Percentiles rank a stretch among this genome's conserved stretches.
phyloP scores from a whole-genome alignment of 2,797 vertebrate genomes.

The Huso huso region DNA sequence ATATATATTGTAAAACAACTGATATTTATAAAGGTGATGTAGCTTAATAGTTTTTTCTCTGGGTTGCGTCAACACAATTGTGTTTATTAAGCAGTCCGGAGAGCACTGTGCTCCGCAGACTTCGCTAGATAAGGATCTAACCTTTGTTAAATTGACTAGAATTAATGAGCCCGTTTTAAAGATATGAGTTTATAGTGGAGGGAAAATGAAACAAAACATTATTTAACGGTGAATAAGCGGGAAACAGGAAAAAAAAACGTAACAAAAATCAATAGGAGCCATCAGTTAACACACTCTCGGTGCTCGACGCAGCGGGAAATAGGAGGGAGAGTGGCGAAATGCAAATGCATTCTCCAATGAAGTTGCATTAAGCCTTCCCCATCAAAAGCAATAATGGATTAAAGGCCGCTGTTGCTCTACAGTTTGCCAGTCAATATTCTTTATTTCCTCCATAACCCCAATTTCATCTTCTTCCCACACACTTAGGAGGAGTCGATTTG shows the following conservation, averaged over 20 bases:
- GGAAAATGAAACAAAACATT: neutral
- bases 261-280: slow-evolving; percentile 39
- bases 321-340: slow-evolving; percentile 32
- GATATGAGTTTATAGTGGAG: too few relatives aligned
- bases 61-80: too few relatives aligned
- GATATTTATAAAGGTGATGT: too few relatives aligned
- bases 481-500: slow-evolving; percentile 78
- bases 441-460: slow-evolving; percentile 66
- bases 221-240: neutral
- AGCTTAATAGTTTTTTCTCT: too few relatives aligned
- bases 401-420: slow-evolving; percentile 74
- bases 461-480: slow-evolving; percentile 50
- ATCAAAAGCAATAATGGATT: slow-evolving; percentile 79
- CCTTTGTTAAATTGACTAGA: too few relatives aligned
- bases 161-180: too few relatives aligned
- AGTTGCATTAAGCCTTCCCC: slow-evolving; percentile 82
- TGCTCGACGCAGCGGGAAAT: slow-evolving; percentile 45
- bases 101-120: too few relatives aligned
- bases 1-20: too few relatives aligned
- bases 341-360: slow-evolving; percentile 54
- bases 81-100: too few relatives aligned
- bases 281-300: slow-evolving; percentile 38
- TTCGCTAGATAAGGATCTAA: too few relatives aligned
- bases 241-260: slow-evolving; percentile 16
- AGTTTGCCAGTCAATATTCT: slow-evolving; percentile 81